Conservation (phyloP, 2,797 vertebrate genomes). For the Rhabdomys pumilio region DNA sequence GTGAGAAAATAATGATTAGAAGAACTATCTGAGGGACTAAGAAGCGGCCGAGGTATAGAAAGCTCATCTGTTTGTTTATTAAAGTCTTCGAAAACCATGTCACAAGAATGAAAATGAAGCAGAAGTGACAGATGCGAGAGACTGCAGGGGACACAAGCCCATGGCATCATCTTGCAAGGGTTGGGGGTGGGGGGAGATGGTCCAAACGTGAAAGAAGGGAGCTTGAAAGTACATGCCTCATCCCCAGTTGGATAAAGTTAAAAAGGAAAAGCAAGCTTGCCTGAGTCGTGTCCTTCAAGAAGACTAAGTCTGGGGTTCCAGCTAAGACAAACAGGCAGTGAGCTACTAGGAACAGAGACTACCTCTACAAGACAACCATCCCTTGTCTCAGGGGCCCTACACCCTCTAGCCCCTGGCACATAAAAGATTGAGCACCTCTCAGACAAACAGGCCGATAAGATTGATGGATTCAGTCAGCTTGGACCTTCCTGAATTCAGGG, state of each 20-base stretch:
- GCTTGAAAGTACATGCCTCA: not conserved
- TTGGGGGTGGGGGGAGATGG: no score
- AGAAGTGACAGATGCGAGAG: not conserved
- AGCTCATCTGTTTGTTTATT: not conserved
- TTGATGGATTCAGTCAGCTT: not conserved
- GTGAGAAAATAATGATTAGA: constrained; percentile 13
- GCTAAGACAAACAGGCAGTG: not conserved
- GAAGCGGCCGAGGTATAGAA: not conserved
- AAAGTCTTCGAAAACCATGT: not conserved
- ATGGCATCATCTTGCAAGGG: not conserved
- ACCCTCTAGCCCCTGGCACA: not conserved
- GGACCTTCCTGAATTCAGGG: not conserved
- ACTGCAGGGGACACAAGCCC: no score
- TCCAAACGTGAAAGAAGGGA: not conserved
- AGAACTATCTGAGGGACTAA: not conserved
- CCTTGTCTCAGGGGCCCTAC: not conserved
- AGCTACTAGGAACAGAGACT: not conserved
- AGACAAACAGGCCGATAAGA: not conserved
- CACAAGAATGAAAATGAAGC: not conserved
- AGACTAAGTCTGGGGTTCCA: not conserved
- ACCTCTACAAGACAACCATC: not conserved
- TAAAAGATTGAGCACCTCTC: not conserved
- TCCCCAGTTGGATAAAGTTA: not conserved
- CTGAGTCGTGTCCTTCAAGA: not conserved
- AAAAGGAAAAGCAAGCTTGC: not conserved